Percentiles rank a stretch among this genome's conserved stretches.
phyloP scores from a whole-genome alignment of 2,113 vertebrate genomes.

The Neotragus moschatus region DNA sequence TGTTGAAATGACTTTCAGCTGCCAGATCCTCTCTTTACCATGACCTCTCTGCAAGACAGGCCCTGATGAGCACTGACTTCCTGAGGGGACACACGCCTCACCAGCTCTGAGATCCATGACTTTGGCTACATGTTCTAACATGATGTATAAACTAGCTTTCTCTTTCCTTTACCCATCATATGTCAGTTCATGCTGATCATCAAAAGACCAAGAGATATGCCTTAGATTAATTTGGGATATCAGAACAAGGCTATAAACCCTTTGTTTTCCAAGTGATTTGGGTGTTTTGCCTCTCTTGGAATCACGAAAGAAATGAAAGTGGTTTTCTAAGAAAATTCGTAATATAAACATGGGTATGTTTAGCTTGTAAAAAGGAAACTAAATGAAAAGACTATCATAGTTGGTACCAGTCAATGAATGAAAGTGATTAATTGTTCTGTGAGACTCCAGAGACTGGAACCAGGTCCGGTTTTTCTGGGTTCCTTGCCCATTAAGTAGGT shows the following conservation, averaged over 20 bases:
- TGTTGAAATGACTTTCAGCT: background rate
- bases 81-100: too few species aligned
- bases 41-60: background rate
- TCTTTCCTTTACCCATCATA: background rate
- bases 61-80: background rate
- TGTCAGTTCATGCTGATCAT: background rate
- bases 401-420: background rate
- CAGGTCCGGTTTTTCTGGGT: background rate
- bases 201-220: background rate
- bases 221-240: background rate
- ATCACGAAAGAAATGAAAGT: background rate
- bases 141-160: background rate
- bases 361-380: background rate
- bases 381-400: background rate
- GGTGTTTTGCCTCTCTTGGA: background rate
- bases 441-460: background rate
- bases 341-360: background rate
- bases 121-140: background rate
- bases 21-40: background rate
- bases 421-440: background rate
- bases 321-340: background rate
- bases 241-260: background rate
- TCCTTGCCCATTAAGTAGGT: background rate
- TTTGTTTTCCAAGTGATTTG: background rate
- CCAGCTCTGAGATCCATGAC: background rate